Percentiles rank a stretch among this genome's conserved stretches.
Conservation (phyloP, 2,888 invertebrate species). For the Parasteatoda lunata region DNA sequence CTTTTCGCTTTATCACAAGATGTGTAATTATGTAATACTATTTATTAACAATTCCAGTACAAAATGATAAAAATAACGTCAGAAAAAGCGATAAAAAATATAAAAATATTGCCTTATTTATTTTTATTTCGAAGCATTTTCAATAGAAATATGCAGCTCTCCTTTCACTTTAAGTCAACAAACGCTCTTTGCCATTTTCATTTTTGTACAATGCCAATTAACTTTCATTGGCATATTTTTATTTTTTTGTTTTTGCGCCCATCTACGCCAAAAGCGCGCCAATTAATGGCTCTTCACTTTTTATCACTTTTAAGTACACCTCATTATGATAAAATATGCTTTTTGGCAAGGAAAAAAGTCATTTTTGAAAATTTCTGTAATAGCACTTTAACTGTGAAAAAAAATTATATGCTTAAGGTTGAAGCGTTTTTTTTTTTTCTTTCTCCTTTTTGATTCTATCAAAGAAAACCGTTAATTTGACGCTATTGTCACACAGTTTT, state of each 20-base stretch:
- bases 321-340: slow-evolving; percentile 52
- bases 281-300: slow-evolving; percentile 41
- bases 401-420: neutral
- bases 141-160: neutral
- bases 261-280: slow-evolving; percentile 19
- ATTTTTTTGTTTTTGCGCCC: slow-evolving; percentile 21
- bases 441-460: too few relatives aligned
- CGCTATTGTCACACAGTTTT: too few relatives aligned
- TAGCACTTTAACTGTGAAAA: slow-evolving; percentile 1
- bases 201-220: slow-evolving; percentile 45
- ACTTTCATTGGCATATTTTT: slow-evolving; percentile 47
- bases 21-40: too few relatives aligned
- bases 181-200: slow-evolving; percentile 3
- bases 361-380: slow-evolving; percentile 27
- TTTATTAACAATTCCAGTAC: too few relatives aligned
- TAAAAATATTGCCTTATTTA: neutral
- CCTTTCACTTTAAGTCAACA: neutral
- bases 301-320: slow-evolving; percentile 47
- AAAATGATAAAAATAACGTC: neutral
- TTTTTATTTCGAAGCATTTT: neutral
- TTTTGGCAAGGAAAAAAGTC: neutral
- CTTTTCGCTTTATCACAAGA: too few relatives aligned
- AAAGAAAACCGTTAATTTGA: too few relatives aligned
- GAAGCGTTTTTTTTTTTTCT: neutral
- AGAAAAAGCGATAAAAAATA: neutral